Percentiles rank a stretch among this genome's conserved stretches.
These are phyloP conservation scores for Numenius arquata DNA, from an alignment of 2,113 vertebrate species.

Conservation along the genomic window DNA sequence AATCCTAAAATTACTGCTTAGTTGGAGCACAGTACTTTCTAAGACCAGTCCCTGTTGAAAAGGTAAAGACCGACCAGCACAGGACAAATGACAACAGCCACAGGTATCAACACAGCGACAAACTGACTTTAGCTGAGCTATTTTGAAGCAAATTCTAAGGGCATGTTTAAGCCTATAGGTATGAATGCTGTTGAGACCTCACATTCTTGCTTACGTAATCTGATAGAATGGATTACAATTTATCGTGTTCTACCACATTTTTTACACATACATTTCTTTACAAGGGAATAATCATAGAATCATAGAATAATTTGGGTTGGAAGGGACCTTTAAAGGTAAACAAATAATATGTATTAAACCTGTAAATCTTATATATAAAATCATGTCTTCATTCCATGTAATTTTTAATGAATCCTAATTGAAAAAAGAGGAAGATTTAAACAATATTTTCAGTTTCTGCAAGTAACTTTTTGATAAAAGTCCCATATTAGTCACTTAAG, in stretches of 20 bases:
- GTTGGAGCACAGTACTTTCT: not conserved
- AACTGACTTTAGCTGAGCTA: not conserved
- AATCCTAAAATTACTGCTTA: not conserved
- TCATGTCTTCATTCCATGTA: not conserved
- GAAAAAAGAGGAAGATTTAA: not conserved
- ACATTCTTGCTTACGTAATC: not conserved
- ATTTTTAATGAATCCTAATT: not conserved
- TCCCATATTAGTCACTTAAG: not conserved
- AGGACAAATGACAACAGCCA: not conserved
- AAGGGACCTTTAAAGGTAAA: not conserved
- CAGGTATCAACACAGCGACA: not conserved
- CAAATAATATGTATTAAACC: not conserved
- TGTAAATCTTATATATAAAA: not conserved
- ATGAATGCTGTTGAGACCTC: not conserved
- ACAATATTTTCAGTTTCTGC: not conserved
- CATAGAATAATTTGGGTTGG: not conserved
- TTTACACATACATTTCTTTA: not conserved
- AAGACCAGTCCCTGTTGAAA: not conserved
- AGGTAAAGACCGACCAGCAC: not conserved
- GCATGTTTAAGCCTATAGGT: not conserved
- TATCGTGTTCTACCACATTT: not conserved
- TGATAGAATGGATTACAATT: not conserved
- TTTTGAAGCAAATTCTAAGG: not conserved
- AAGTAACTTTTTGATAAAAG: not conserved
- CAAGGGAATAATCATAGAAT: not conserved